A percentile compares a stretch with the other conserved stretches of the same genome.
Conservation (phyloP, 1,140 invertebrate genomes). For the Cephus cinctus region DNA sequence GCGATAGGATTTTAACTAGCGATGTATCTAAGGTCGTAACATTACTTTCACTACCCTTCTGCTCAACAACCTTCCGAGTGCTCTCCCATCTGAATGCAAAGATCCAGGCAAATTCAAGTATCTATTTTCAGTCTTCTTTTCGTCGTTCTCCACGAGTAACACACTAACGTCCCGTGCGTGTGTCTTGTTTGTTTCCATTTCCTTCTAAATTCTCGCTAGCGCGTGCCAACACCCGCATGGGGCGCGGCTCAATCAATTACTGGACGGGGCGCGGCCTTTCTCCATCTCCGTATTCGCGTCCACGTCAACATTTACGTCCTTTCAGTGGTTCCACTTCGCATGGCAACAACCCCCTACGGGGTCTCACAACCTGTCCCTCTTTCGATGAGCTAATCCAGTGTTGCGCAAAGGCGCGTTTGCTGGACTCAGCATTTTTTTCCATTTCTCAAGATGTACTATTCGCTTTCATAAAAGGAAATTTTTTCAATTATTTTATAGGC, state of each 20-base stretch:
- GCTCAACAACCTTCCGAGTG: not conserved
- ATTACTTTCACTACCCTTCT: conserved; percentile 1
- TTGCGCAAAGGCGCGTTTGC: too few species aligned
- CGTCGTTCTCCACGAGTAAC: not conserved
- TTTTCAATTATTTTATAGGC: too few species aligned
- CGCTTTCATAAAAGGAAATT: too few species aligned
- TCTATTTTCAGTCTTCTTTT: too few species aligned
- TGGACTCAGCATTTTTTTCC: too few species aligned
- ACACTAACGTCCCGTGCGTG: conserved; percentile 9
- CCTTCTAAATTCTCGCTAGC: conserved; percentile 20
- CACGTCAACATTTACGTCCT: not conserved
- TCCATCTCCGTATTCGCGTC: conserved; percentile 30
- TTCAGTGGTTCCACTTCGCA: conserved; percentile 28
- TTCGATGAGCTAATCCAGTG: too few species aligned
- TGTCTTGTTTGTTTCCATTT: conserved; percentile 22
- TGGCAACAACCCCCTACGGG: conserved; percentile 47
- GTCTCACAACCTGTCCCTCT: too few species aligned
- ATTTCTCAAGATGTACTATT: too few species aligned
- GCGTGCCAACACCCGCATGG: conserved; percentile 36
- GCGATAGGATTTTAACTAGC: too few species aligned
- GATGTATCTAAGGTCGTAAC: too few species aligned
- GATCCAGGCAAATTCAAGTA: too few species aligned
- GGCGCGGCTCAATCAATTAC: conserved; percentile 51
- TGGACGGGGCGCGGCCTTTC: conserved; percentile 39
- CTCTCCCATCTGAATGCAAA: too few species aligned